phyloP scores from a whole-genome alignment of 2,888 invertebrate genomes.

The Leptopterna dolabrata region DNA sequence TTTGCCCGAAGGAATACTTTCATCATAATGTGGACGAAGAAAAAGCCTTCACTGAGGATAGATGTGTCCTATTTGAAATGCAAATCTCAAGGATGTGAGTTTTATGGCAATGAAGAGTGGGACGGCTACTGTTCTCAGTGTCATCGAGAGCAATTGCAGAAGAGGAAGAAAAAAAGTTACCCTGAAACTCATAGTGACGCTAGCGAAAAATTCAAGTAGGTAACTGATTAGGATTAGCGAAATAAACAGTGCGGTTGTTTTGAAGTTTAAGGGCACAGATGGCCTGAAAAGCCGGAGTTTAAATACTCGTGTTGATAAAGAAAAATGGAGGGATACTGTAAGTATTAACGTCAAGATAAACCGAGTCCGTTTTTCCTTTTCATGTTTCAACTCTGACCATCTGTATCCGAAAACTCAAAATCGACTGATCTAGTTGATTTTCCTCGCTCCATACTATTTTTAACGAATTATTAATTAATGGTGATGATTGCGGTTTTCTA shows the following conservation, averaged over 20 bases:
- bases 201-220: background rate
- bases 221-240: background rate
- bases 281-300: background rate
- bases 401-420: no score
- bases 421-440: background rate
- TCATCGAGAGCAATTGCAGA: constrained; percentile 82
- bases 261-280: no score
- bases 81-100: constrained; percentile 88
- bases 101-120: constrained; percentile 97
- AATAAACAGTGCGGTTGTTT: no score
- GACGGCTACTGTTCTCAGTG: constrained; percentile 98
- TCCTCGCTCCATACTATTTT: no score
- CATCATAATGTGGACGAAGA: constrained; percentile 32
- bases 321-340: no score
- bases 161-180: constrained; percentile 61
- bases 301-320: no score
- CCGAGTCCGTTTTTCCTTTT: no score
- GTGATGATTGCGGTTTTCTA: background rate
- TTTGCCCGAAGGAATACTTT: background rate
- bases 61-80: constrained; percentile 90
- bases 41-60: constrained; percentile 67
- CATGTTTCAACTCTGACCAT: no score
- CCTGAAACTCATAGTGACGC: background rate
- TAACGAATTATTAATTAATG: no score
- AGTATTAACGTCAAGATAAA: no score